Base-by-base conservation (phyloP, 1,140 invertebrate species). In the Danaus melanippus region DNA sequence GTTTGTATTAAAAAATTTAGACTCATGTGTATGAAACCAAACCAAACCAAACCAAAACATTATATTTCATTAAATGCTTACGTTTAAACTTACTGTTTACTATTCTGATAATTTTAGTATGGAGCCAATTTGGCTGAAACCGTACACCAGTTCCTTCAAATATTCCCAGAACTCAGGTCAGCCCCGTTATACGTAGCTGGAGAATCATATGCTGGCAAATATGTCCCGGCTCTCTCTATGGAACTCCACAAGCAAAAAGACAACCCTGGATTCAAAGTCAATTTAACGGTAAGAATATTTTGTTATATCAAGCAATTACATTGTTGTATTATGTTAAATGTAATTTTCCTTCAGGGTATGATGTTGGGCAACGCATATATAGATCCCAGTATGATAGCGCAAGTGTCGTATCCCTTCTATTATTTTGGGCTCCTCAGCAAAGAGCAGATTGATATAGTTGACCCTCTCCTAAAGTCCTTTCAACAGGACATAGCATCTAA, bases 161-260 rank as follows among this genome's bases (percentile, higher is more conserved):
- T 94, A 17, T 94, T 93, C 66, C 91, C 91, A 0, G 88, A 93
- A 43, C 75, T 92, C 10, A 87, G 88, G 60, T 62, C 67, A 0
- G 93, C 91, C 57, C 89, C 91, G n/a, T 90, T 95, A 54, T 94
- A 89, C 77, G 86, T 96, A 0, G 91, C 92, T 32, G 95, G 95
- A 8, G 94, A 96, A 79, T 96, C 94, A 1, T 96, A 96, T 75
- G 95, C 89, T 8, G 94, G 95, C 11, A 92, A 92, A 72, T 95
- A 95, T 80, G 90, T 94, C 0, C 94, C 94, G 7, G 91, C 92
- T 0, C 82, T 94, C 10, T 89, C 90, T 66, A 87, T 60, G 86
- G 90, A 64, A 91, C 92, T 85, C 77, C 88, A 66, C 80, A 84
- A 86, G 39, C 88, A 91, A 41, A 93, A 92, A 71, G 77, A 75